A percentile compares a stretch with the other conserved stretches of the same genome.
Evolutionary conservation across 1,140 invertebrate species (phyloP).

Genomic region (Pseudomyrmex dendroicus): DNA sequence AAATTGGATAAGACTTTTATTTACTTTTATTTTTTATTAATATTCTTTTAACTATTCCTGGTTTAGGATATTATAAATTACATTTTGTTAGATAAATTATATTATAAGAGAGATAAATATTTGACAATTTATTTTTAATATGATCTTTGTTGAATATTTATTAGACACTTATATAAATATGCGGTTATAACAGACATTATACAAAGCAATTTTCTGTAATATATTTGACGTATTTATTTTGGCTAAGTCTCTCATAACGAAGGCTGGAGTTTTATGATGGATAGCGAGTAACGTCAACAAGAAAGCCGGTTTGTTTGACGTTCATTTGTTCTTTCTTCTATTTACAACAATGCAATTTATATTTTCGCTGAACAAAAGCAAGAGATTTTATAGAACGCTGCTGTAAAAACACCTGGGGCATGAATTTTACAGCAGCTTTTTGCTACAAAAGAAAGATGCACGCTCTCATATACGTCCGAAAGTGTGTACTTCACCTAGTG

Average conservation of each 20-base stretch:
- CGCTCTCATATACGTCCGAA: too few relatives aligned
- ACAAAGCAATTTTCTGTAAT: slow-evolving; percentile 16
- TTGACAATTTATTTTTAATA: neutral
- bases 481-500: too few relatives aligned
- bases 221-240: slow-evolving; percentile 12
- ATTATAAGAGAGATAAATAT: too few relatives aligned
- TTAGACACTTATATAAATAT: neutral
- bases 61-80: too few relatives aligned
- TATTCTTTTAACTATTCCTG: too few relatives aligned
- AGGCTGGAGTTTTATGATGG: slow-evolving; percentile 33
- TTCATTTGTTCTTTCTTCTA: slow-evolving; percentile 27
- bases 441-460: too few relatives aligned
- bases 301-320: neutral
- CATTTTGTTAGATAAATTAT: too few relatives aligned
- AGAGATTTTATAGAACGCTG: slow-evolving; percentile 44
- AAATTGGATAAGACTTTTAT: too few relatives aligned
- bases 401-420: neutral
- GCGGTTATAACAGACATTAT: neutral
- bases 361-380: slow-evolving; percentile 3
- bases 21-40: too few relatives aligned
- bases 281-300: slow-evolving; percentile 8
- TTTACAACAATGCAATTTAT: slow-evolving; percentile 26
- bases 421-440: slow-evolving; percentile 39
- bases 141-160: too few relatives aligned
- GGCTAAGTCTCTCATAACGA: slow-evolving; percentile 16